Percentiles rank a stretch among this genome's conserved stretches.
Evolutionary conservation across 2,113 vertebrate genomes (phyloP).

Genomic region (Clinocottus analis): DNA sequence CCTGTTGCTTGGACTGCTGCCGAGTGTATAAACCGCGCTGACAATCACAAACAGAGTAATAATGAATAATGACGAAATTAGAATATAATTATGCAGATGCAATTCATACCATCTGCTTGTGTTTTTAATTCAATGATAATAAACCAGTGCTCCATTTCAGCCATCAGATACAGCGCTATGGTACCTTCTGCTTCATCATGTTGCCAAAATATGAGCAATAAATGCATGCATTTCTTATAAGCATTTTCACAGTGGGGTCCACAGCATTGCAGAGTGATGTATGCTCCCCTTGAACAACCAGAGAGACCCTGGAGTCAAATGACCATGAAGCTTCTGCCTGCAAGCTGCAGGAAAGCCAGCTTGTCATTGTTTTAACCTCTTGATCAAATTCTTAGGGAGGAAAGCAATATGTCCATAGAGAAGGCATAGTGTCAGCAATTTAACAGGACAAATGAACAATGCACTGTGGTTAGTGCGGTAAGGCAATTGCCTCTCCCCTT

Average conservation of each 20-base stretch:
- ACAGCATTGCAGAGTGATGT: not conserved
- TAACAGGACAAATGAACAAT: conserved; percentile 73
- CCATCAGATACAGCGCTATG: conserved; percentile 19
- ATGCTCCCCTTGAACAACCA: conserved; percentile 10
- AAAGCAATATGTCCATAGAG: conserved; percentile 59
- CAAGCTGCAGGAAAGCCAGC: conserved; percentile 35
- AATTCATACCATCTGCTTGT: conserved; percentile 73
- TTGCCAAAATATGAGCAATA: not conserved
- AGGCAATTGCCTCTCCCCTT: conserved; percentile 62
- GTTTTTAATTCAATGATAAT: conserved; percentile 40
- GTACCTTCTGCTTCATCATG: conserved; percentile 17
- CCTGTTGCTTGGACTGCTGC: conserved; percentile 76
- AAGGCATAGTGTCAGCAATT: conserved; percentile 69
- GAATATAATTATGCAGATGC: conserved; percentile 74
- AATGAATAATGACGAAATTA: conserved; percentile 73
- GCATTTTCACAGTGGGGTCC: not conserved
- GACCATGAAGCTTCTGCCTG: conserved; percentile 27
- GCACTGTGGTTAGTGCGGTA: conserved; percentile 66
- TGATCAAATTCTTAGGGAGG: conserved; percentile 49
- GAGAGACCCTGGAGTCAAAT: conserved; percentile 32
- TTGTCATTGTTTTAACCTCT: conserved; percentile 62
- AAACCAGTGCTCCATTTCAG: conserved; percentile 24
- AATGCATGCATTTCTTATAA: conserved; percentile 8
- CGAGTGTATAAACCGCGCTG: conserved; percentile 65
- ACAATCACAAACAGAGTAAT: conserved; percentile 67